Evolutionary conservation across 2,888 invertebrate species (phyloP).

Genomic region (Drosophila vallismaia): DNA sequence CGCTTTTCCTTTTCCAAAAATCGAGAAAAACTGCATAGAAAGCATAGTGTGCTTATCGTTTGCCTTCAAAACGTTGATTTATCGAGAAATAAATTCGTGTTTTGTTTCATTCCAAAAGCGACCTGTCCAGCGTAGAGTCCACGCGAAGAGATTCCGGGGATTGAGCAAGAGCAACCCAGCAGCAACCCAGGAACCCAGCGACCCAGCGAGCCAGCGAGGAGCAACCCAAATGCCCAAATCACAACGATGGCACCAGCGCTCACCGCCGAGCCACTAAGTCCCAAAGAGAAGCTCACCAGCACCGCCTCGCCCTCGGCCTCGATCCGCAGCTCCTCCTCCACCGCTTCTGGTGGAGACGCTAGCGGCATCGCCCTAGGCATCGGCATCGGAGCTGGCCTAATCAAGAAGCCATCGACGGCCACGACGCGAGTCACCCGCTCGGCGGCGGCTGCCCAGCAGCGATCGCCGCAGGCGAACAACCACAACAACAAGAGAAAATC

Average conservation of each 20-base stretch:
- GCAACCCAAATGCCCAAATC: constrained; percentile 58
- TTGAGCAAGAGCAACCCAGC: background rate
- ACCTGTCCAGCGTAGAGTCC: constrained; percentile 16
- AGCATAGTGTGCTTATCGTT: constrained; percentile 9
- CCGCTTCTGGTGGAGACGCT: constrained; percentile 24
- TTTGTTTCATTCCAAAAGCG: constrained; percentile 21
- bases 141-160: constrained; percentile 5
- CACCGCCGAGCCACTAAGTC: constrained; percentile 90
- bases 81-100: constrained; percentile 14
- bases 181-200: too few species aligned
- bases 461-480: constrained; percentile 12
- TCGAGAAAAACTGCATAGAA: background rate
- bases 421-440: constrained; percentile 72
- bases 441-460: constrained; percentile 51
- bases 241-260: constrained; percentile 95
- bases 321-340: constrained; percentile 39
- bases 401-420: constrained; percentile 58
- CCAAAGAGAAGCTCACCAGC: constrained; percentile 82
- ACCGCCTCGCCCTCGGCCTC: constrained; percentile 81
- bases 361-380: background rate
- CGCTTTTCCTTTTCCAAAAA: background rate
- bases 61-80: constrained; percentile 8
- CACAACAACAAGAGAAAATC: constrained; percentile 57
- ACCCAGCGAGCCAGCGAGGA: background rate
- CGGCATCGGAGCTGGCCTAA: constrained; percentile 6